Evolutionary conservation across 2,797 vertebrate species (phyloP).

Genomic region (Botia kubotai): DNA sequence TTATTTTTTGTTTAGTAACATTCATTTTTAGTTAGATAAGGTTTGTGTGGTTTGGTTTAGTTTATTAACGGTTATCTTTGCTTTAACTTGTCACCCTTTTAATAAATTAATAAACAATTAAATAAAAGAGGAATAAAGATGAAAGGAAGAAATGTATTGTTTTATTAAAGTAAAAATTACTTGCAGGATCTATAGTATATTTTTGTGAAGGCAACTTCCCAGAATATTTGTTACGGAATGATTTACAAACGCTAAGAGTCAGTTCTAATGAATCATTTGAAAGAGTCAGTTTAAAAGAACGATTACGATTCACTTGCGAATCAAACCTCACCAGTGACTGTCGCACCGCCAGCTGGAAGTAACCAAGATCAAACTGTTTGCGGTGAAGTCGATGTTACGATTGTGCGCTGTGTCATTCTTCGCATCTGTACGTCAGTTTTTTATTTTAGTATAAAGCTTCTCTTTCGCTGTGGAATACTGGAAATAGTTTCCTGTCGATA

Average conservation of each 20-base stretch:
- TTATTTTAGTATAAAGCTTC: constrained; percentile 16
- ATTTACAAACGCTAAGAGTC: neutral
- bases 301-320: constrained; percentile 7
- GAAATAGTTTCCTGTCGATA: neutral
- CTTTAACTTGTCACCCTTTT: no score
- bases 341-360: constrained; percentile 73
- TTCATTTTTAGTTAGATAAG: neutral
- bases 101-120: no score
- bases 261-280: neutral
- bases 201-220: neutral
- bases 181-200: neutral
- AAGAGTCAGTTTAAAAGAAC: neutral
- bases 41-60: no score
- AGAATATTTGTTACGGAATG: neutral
- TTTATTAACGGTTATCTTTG: no score
- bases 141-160: neutral
- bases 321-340: constrained; percentile 38
- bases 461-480: neutral
- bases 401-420: constrained; percentile 16
- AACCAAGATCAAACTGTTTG: constrained; percentile 35
- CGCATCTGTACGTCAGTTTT: neutral
- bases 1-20: neutral
- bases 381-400: neutral
- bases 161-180: neutral
- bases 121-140: no score